Evolutionary conservation across 2,113 vertebrate genomes (phyloP).

Genomic region (Illadopsis cleaveri): DNA sequence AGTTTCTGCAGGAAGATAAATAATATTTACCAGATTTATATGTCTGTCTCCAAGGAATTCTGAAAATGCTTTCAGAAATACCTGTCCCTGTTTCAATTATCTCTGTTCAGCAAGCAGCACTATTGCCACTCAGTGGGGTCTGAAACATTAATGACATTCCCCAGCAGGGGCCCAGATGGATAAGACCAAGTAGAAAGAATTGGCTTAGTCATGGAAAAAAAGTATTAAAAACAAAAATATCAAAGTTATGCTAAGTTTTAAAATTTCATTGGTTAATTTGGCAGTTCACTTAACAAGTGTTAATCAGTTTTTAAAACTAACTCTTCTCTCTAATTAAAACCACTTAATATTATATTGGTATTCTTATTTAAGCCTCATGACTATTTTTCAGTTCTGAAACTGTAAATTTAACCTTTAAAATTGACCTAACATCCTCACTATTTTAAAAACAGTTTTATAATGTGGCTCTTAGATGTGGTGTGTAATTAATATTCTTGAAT

Average conservation of each 20-base stretch:
- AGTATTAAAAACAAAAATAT: slow-evolving; percentile 32
- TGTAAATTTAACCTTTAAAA: not conserved
- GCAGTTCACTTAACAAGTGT: slow-evolving; percentile 11
- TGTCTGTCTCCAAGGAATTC: slow-evolving; percentile 12
- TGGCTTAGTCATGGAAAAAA: slow-evolving; percentile 26
- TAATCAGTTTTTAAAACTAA: not conserved
- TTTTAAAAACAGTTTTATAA: not conserved
- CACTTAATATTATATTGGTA: not conserved
- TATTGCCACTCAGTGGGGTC: slow-evolving; percentile 55
- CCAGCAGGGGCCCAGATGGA: slow-evolving; percentile 40
- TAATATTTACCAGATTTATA: slow-evolving; percentile 39
- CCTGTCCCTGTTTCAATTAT: slow-evolving; percentile 61
- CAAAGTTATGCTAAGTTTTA: slow-evolving; percentile 25
- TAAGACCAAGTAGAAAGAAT: slow-evolving; percentile 38
- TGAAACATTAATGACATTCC: slow-evolving; percentile 64
- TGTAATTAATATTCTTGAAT: not conserved
- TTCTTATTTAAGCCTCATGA: not conserved
- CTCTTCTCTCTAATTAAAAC: not conserved
- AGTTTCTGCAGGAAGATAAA: slow-evolving; percentile 14
- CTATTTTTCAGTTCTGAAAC: not conserved
- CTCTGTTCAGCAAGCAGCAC: slow-evolving; percentile 43
- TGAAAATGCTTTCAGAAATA: slow-evolving; percentile 56
- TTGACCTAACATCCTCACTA: not conserved
- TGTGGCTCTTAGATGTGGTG: not conserved
- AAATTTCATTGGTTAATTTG: slow-evolving; percentile 42